Evolutionary conservation across 2,888 invertebrate genomes (phyloP), one percentile per base, ranked within the genome.

Genomic region (Sinotaia quadrata): DNA sequence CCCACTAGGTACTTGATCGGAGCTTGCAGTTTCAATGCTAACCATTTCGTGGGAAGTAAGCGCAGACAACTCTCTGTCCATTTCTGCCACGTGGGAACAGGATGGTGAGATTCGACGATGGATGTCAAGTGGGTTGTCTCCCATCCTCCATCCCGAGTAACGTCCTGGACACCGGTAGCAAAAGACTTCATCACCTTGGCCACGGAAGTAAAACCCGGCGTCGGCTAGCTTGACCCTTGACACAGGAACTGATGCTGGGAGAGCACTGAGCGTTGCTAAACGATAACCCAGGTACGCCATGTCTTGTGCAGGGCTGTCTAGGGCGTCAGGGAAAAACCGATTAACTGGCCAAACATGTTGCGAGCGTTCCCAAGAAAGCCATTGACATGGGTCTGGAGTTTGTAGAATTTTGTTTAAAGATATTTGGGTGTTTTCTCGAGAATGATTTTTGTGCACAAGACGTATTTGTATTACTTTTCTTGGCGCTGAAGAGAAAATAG

Each of bases 81-180:
- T 59, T 12, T 8, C 27, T 21, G 34, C 18, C 15, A 68, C 29
- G 47, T 54, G 54, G n/a, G 24, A 27, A 21, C 68, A 68, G 7
- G 37, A n/a, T 2, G 68, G 68, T 1, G 56, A 54, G 31, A 54
- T 51, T 24, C 41, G 54, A 8, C 62, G 51, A 62, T 68, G 68
- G 4, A 56, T 33, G 0, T 31, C 56, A 36, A 68, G 34, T n/a
- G 62, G 68, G 18, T 61, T 24, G 60, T 60, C 47, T n/a, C 56
- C 47, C 8, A 24, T 60, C 21, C 52, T 29, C 68, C 68, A 68
- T 2, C 36, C 56, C 15, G 44, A 41, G 24, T 54, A n/a, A 15
- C 47, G 52, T 18, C 24, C 47, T 5, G 27, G 54, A n/a, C 68
- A 68, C 18, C 68, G 61, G 61, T 47, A 62, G 68, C 68, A 68